phyloP scores from a whole-genome alignment of 2,797 vertebrate genomes.

The Botia kubotai region DNA sequence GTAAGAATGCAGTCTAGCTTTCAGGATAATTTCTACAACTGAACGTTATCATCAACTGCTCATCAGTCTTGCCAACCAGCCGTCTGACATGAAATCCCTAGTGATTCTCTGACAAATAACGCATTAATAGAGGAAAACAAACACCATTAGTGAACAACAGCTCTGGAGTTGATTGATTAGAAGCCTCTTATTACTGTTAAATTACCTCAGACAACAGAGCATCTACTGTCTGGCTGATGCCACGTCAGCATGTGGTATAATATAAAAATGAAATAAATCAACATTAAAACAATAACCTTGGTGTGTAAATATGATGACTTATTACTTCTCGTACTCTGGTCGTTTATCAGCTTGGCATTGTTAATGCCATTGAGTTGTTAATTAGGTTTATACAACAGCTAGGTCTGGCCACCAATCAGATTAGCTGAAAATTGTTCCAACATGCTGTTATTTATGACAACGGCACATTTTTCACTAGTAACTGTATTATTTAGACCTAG shows the following conservation, averaged over 20 bases:
- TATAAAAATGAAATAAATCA: slow-evolving; percentile 32
- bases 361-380: background rate
- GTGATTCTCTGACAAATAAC: slow-evolving; percentile 72
- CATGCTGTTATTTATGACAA: background rate
- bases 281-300: slow-evolving; percentile 22
- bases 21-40: slow-evolving; percentile 47
- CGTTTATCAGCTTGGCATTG: slow-evolving; percentile 8
- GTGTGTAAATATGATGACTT: background rate
- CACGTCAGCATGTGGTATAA: slow-evolving; percentile 68
- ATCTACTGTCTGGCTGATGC: slow-evolving; percentile 78
- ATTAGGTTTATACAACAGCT: slow-evolving; percentile 7
- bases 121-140: slow-evolving; percentile 75
- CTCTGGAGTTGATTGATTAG: slow-evolving; percentile 72
- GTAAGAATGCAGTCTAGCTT: slow-evolving; percentile 43
- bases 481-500: background rate
- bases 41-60: slow-evolving; percentile 52
- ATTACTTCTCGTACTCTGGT: background rate
- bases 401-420: background rate
- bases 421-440: slow-evolving; percentile 1
- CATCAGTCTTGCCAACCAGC: slow-evolving; percentile 53
- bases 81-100: slow-evolving; percentile 51
- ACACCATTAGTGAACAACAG: slow-evolving; percentile 50
- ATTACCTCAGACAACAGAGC: slow-evolving; percentile 78
- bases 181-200: slow-evolving; percentile 80
- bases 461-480: background rate